phyloP scores from a whole-genome alignment of 2,888 invertebrate species.

The Miltochrista miniata region DNA sequence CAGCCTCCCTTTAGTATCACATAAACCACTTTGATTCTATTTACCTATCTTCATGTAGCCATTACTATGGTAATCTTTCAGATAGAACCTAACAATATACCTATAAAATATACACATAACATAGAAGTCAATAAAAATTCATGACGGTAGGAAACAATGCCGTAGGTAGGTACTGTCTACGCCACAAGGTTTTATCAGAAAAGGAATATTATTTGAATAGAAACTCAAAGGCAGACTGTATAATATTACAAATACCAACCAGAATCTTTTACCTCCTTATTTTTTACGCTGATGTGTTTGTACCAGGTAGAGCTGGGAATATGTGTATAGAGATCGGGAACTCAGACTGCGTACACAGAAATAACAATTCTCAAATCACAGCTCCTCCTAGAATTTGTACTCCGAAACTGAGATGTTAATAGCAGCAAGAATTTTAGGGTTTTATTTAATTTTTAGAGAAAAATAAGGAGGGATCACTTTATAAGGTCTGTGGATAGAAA shows the following conservation, averaged over 20 bases:
- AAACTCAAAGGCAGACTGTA: neutral
- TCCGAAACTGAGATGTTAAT: too few relatives aligned
- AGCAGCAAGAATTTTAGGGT: too few relatives aligned
- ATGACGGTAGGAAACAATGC: conserved; percentile 21
- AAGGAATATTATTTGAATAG: conserved; percentile 7
- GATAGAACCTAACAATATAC: conserved; percentile 18
- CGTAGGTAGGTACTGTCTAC: conserved; percentile 8
- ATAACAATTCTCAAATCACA: too few relatives aligned
- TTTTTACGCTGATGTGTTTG: neutral
- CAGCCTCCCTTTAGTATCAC: neutral
- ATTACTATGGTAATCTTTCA: conserved; percentile 29
- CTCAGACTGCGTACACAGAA: too few relatives aligned
- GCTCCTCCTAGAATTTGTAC: too few relatives aligned
- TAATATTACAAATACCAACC: neutral
- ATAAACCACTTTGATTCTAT: conserved; percentile 6
- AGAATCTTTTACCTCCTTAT: neutral
- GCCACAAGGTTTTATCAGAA: neutral
- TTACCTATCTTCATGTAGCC: conserved; percentile 21
- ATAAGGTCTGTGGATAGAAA: too few relatives aligned
- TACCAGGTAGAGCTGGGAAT: too few relatives aligned
- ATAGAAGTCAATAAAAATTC: conserved; percentile 28
- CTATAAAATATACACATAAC: conserved; percentile 1
- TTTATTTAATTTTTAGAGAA: too few relatives aligned
- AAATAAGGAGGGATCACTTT: too few relatives aligned
- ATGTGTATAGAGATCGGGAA: too few relatives aligned